Evolutionary conservation across 2,888 invertebrate genomes (phyloP), one percentile per base, ranked within the genome.

Genomic region (Melanchra persicariae): DNA sequence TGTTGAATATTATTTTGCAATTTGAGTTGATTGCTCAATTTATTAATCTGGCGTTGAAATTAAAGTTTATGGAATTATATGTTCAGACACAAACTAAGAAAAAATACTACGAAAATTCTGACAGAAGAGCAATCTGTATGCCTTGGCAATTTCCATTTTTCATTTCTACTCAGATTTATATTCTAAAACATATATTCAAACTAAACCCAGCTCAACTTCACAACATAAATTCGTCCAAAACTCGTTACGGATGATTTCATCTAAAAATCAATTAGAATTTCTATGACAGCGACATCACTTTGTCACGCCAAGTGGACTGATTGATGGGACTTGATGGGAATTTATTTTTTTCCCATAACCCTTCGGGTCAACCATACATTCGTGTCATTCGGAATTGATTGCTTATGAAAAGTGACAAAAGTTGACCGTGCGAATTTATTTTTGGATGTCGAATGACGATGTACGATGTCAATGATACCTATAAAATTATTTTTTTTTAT

Each of bases 341-440:
- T 92, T 90, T 91, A 89, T 92, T 90, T 82, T 88, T 86, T 87
- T 87, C 87, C 86, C 84, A 85, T 81, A 88, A 89, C 88, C 89
- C 88, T 90, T 90, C 88, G 89, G 87, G 76, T 71, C 65, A 60
- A 57, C 81, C 85, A 85, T 87, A 87, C 85, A 88, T 89, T 85
- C 89, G 82, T 87, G 91, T 91, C 92, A 91, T 91, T 88, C 83
- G 77, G 81, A 91, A 93, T 93, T 93, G 93, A 94, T 94, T 92
- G 92, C 90, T 88, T 89, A 91, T 84, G 85, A 85, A 84, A 85
- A 85, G 89, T 75, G 85, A 77, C 82, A 82, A 87, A 88, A 83
- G 84, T 88, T 80, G 77, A 77, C 37, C 72, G 57, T 70, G 75
- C 59, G 74, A 79, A 84, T 85, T 76, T 81, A 78, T 83, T 77